A percentile compares a stretch with the other conserved stretches of the same genome.
phyloP scores from a whole-genome alignment of 2,113 vertebrate species.

The Lontra canadensis region DNA sequence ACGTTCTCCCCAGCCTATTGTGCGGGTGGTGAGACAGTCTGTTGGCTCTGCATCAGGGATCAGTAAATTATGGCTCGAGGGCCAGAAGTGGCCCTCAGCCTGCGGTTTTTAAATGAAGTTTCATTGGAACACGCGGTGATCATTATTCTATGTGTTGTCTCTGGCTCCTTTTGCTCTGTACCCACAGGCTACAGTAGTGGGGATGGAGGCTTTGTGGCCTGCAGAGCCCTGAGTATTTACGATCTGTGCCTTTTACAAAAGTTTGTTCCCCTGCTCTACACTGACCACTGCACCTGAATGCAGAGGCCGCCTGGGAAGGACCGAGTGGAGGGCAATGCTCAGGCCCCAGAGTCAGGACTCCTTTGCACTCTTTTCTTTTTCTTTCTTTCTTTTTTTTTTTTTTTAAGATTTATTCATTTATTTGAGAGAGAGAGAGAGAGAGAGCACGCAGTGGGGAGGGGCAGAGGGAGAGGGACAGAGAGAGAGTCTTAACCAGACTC shows the following conservation, averaged over 20 bases:
- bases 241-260: not conserved
- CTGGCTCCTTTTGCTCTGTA: accelerated
- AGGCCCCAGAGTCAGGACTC: not conserved
- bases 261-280: not conserved
- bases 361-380: not conserved
- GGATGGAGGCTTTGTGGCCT: not conserved
- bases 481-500: not conserved
- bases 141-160: not conserved
- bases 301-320: not conserved
- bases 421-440: not conserved
- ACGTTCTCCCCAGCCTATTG: accelerated
- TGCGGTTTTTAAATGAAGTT: not conserved
- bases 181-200: too few species aligned
- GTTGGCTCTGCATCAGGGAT: not conserved
- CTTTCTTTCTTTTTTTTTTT: too few species aligned
- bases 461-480: not conserved
- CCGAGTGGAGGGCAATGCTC: not conserved
- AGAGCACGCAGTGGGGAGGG: not conserved
- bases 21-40: too few species aligned
- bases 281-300: not conserved
- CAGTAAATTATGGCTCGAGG: not conserved
- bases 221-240: not conserved
- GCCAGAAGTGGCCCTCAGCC: not conserved
- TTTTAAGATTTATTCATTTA: not conserved
- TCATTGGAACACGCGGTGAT: not conserved